Conservation (phyloP, 1,140 invertebrate species). For the Mya arenaria region DNA sequence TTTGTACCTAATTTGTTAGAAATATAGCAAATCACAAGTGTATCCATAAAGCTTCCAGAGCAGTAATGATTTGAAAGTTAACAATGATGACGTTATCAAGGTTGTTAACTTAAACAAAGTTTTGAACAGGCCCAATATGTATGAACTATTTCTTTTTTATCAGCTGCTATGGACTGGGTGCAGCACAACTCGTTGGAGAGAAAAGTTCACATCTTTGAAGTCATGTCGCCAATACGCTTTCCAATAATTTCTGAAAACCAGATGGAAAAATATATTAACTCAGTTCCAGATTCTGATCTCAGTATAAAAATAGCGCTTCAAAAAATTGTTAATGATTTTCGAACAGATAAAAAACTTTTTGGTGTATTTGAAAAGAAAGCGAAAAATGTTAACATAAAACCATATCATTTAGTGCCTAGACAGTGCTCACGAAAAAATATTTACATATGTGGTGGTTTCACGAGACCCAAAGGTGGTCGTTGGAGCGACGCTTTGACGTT, state of each 20-base stretch:
- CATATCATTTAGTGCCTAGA: conserved; percentile 56
- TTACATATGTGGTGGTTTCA: conserved; percentile 70
- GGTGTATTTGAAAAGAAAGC: background rate
- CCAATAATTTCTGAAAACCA: conserved; percentile 65
- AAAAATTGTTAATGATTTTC: conserved; percentile 51
- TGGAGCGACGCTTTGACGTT: conserved; percentile 73
- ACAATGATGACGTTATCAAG: too few relatives aligned
- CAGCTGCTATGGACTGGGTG: conserved; percentile 69
- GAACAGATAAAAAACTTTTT: conserved; percentile 35
- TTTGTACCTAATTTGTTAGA: too few relatives aligned
- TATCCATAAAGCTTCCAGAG: too few relatives aligned
- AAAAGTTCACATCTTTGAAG: conserved; percentile 62
- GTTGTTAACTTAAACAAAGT: too few relatives aligned
- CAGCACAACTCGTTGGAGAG: conserved; percentile 56
- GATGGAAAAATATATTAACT: conserved; percentile 58
- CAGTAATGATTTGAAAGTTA: too few relatives aligned
- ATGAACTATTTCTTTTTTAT: conserved; percentile 12
- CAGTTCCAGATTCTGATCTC: conserved; percentile 57
- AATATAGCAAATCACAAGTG: too few relatives aligned
- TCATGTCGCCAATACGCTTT: conserved; percentile 66
- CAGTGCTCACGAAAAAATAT: conserved; percentile 83
- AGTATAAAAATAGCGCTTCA: conserved; percentile 57
- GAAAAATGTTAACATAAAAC: conserved; percentile 29
- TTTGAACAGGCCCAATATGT: too few relatives aligned
- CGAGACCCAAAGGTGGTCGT: conserved; percentile 78